Evolutionary conservation across 2,797 vertebrate genomes (phyloP), one percentile per base, ranked within the genome.

Genomic region (Coregonus sp.): DNA sequence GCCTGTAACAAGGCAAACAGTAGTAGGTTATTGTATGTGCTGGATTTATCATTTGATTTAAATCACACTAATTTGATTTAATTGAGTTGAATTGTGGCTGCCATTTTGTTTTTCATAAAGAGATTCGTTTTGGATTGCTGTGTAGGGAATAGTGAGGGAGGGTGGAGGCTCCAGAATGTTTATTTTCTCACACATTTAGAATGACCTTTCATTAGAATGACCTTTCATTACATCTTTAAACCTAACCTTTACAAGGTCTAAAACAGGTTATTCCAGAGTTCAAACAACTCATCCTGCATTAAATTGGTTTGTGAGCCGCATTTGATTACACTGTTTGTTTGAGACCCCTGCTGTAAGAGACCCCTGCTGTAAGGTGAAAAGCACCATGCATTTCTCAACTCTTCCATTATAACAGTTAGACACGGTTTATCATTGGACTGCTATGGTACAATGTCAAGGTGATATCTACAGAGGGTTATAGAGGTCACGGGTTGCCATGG

Each of bases 11-110:
- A 83, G 82, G 75, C 80, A 83, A 86, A 80, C 78, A 47, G 82
- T 73, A 70, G 63, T 63, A 18, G 66, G 15, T 29, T 68, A 14
- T 5, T 2, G 14, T 68, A 85, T 81, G 81, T 82, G 78, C 79
- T 73, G 87, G 73, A 72, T 80, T 84, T 87, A 74, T 40, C 87
- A 90, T 90, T 88, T 84, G 85, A 80, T 80, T 67, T 87, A 81
- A 87, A 91, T 65, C 85, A 88, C 82, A 86, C 85, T 75, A 78
- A 87, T 90, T 92, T 88, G 81, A 75, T 86, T 86, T 82, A 91
- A 90, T 89, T 84, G 86, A 80, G 81, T 84, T 70, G 72, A 71
- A 79, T 88, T 74, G 78, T 77, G 81, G 65, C 77, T 65, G 75
- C 12, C 65, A 80, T 78, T 81, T 54, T 82, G 5, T 14, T 52